Conservation (phyloP, 2,797 vertebrate genomes). For the Nannoperca obscura region DNA sequence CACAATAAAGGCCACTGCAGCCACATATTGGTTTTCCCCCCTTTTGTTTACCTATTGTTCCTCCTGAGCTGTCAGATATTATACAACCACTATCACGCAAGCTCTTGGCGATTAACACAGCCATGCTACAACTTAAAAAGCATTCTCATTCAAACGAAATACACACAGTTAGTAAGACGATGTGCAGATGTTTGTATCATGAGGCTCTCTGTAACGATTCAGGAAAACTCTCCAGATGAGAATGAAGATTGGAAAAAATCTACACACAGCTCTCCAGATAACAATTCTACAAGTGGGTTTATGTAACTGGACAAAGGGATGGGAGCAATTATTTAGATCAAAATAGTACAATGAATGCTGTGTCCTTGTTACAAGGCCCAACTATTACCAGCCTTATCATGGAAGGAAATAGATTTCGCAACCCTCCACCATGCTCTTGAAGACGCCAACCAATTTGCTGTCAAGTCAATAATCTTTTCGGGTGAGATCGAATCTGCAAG, state of each 20-base stretch:
- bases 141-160: constrained; percentile 23
- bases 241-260: constrained; percentile 43
- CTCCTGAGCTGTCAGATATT: constrained; percentile 60
- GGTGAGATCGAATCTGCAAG: constrained; percentile 42
- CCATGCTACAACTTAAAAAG: constrained; percentile 32
- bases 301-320: constrained; percentile 43
- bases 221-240: constrained; percentile 47
- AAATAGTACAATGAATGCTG: constrained; percentile 58
- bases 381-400: constrained; percentile 64
- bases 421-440: constrained; percentile 52
- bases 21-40: constrained; percentile 3
- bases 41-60: constrained; percentile 58
- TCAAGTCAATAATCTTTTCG: constrained; percentile 71
- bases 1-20: constrained; percentile 13
- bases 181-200: constrained; percentile 23
- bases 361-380: constrained; percentile 41
- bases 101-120: constrained; percentile 52
- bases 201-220: constrained; percentile 31
- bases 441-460: constrained; percentile 61
- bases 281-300: constrained; percentile 35
- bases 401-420: constrained; percentile 63
- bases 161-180: constrained; percentile 6
- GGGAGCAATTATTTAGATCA: constrained; percentile 70
- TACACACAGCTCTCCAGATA: constrained; percentile 40
- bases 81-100: constrained; percentile 52